Percentiles rank a stretch among this genome's conserved stretches.
These are phyloP conservation scores for Leptinotarsa juncta DNA, from an alignment of 2,888 invertebrate genomes.

Conservation along the genomic window DNA sequence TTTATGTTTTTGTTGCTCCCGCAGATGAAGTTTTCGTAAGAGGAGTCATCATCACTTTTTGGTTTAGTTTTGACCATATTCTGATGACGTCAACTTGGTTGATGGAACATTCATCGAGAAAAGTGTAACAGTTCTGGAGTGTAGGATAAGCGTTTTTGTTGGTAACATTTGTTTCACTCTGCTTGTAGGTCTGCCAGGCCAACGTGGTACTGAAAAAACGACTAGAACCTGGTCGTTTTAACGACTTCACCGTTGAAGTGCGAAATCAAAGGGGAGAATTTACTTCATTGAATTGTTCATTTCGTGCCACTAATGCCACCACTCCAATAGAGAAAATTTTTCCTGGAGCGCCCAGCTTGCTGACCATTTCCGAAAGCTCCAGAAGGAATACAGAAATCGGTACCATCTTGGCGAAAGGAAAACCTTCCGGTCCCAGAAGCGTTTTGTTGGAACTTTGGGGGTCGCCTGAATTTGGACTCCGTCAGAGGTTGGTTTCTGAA, in stretches of 20 bases:
- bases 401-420: conserved; percentile 84
- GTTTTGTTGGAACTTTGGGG: conserved; percentile 80
- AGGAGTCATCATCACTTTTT: no score
- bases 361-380: conserved; percentile 63
- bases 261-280: conserved; percentile 78
- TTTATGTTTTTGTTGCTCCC: no score
- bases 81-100: no score
- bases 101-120: neutral
- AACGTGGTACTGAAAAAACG: conserved; percentile 83
- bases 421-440: conserved; percentile 68
- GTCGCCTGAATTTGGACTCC: conserved; percentile 80
- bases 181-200: conserved; percentile 77
- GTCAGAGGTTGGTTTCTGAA: conserved; percentile 79
- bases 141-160: neutral
- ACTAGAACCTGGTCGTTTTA: conserved; percentile 83
- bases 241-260: conserved; percentile 78
- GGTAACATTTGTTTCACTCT: neutral
- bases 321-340: conserved; percentile 86
- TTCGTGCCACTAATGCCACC: conserved; percentile 81
- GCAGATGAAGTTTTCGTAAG: no score
- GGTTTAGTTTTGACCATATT: no score
- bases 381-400: conserved; percentile 80
- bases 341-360: conserved; percentile 73
- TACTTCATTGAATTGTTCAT: conserved; percentile 73
- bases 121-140: neutral